Percentiles rank a stretch among this genome's conserved stretches.
These are phyloP conservation scores for Aspiorhynchus laticeps DNA, from an alignment of 2,113 vertebrate genomes.

Conservation along the genomic window DNA sequence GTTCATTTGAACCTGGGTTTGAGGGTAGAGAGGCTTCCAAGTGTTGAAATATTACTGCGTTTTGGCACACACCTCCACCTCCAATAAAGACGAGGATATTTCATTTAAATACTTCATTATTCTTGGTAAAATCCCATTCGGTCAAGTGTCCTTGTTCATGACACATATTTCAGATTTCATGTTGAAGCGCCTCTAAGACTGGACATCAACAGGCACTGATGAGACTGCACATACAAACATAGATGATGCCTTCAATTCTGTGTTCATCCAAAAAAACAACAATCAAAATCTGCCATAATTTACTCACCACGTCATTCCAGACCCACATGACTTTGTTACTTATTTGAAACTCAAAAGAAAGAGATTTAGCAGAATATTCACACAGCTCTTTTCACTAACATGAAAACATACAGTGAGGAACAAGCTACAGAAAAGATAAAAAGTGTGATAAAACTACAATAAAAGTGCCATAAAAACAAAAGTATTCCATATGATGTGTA, in stretches of 20 bases:
- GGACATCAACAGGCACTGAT: not conserved
- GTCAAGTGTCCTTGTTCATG: not conserved
- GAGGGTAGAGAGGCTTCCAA: slow-evolving; percentile 56
- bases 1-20: slow-evolving; percentile 65
- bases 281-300: not conserved
- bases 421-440: no score
- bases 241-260: not conserved
- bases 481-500: no score
- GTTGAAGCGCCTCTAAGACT: not conserved
- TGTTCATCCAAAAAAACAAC: no score
- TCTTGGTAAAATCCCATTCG: not conserved
- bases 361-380: not conserved
- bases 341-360: not conserved
- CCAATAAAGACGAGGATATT: slow-evolving; percentile 50
- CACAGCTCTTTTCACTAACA: no score
- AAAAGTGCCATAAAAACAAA: not conserved
- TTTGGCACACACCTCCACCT: slow-evolving; percentile 46
- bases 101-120: not conserved
- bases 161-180: not conserved
- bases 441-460: not conserved
- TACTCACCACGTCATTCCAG: not conserved
- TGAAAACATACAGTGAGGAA: no score
- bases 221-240: not conserved
- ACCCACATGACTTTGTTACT: not conserved
- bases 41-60: slow-evolving; percentile 57